Evolutionary conservation across 2,113 vertebrate species (phyloP), one percentile per base, ranked within the genome.

Genomic region (Albula glossodonta): DNA sequence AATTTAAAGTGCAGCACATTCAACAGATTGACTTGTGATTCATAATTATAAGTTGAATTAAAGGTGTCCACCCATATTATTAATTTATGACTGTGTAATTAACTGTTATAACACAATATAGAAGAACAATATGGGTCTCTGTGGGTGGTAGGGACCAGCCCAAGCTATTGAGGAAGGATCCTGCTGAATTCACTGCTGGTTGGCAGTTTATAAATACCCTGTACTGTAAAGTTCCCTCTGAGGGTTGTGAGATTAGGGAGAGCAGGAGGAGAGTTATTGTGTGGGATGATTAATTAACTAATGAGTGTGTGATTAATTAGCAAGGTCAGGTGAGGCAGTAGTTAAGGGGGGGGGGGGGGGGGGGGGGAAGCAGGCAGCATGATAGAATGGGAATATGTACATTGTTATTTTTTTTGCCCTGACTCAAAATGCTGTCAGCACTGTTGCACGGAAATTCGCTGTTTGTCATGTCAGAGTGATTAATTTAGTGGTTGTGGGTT

Each of bases 301-400:
- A 87, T 89, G 86, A 88, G 84, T 60, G 15, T 89, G 83, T 86
- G 88, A 90, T 88, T 92, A 77, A 91, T 89, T 82, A 4, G 6
- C 13, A 80, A 41, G 6, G 53, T 48, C 48, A 63, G 84, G 80
- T 82, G 53, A 81, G 66, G 70, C 22, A 31, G n/a, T 2, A 9
- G 17, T 22, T 5, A 80, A 2, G 77, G 53, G 51, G 60, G 41
- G 50, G 22, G 11, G 82, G 5, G 81, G 22, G 56, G 60, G 9
- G 50, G 49, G 6, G 66, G 5, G 5, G 31, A 6, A 41, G 10
- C 10, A 5, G 25, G 2, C 6, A 11, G 1, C 70, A 74, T 5
- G 22, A 22, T 19, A 19, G 5, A n/a, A 7, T 10, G 70, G n/a
- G 10, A 31, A 31, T n/a, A 9, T 6, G 6, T 9, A 9, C 9